A percentile compares a stretch with the other conserved stretches of the same genome.
Conservation (phyloP, 1,140 invertebrate genomes). For the Aphelinus certus region DNA sequence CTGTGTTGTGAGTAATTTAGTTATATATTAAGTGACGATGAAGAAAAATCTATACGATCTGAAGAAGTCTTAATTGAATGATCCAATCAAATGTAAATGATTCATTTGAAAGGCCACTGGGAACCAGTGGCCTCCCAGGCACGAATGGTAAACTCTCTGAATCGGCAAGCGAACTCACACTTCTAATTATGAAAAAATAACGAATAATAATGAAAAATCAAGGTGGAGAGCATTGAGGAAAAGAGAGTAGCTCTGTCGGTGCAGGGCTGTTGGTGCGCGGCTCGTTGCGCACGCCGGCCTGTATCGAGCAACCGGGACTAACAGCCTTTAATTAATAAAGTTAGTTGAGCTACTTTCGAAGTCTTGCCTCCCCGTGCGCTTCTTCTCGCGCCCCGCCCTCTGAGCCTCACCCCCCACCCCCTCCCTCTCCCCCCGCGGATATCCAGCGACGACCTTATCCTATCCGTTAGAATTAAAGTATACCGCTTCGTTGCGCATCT, state of each 20-base stretch:
- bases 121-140: no score
- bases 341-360: conserved; percentile 62
- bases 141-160: neutral
- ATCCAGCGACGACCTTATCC: conserved; percentile 47
- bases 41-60: no score
- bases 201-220: conserved; percentile 29
- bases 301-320: conserved; percentile 61
- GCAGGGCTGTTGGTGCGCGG: neutral
- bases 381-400: conserved; percentile 30
- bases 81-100: no score
- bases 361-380: conserved; percentile 43
- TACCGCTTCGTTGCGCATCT: conserved; percentile 42
- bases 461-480: conserved; percentile 56
- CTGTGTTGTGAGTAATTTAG: no score
- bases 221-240: neutral
- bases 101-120: no score
- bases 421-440: conserved; percentile 37
- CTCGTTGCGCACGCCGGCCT: conserved; percentile 25
- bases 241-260: conserved; percentile 8
- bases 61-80: no score
- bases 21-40: no score
- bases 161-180: neutral
- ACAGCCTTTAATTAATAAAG: conserved; percentile 65
- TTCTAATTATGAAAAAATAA: conserved; percentile 25
- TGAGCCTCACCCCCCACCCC: neutral